phyloP scores from a whole-genome alignment of 2,888 invertebrate species.

The Pristionchus mayeri region DNA sequence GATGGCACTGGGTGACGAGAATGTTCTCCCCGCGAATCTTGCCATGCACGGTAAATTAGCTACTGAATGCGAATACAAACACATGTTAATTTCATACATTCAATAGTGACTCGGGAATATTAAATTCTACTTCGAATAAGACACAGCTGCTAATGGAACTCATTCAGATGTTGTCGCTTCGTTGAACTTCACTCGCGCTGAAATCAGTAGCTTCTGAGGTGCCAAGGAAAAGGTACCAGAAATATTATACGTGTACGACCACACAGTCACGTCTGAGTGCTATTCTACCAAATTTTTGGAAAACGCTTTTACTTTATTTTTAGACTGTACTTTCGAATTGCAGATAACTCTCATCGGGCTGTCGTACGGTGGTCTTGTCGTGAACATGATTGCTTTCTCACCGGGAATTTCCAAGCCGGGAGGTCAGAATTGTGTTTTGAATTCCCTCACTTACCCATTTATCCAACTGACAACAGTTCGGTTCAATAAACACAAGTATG shows the following conservation, averaged over 20 bases:
- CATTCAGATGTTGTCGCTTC: not conserved
- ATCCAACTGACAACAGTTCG: not conserved
- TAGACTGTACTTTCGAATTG: not conserved
- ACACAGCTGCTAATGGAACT: too few relatives aligned
- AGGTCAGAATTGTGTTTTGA: not conserved
- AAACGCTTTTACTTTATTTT: not conserved
- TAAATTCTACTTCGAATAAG: too few relatives aligned
- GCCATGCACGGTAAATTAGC: not conserved
- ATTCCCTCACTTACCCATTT: not conserved
- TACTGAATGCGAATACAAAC: too few relatives aligned
- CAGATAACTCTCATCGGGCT: conserved; percentile 12
- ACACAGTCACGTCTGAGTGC: too few relatives aligned
- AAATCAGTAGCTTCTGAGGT: not conserved
- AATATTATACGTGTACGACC: too few relatives aligned
- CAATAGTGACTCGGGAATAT: too few relatives aligned
- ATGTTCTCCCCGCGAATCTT: conserved; percentile 5
- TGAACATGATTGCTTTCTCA: not conserved
- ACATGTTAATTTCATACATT: too few relatives aligned
- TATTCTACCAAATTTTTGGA: too few relatives aligned
- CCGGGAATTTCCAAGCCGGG: conserved; percentile 12
- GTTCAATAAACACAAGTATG: too few relatives aligned
- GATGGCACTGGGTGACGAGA: conserved; percentile 25
- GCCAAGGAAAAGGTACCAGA: not conserved
- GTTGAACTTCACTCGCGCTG: not conserved
- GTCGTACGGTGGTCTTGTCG: not conserved